Base-by-base conservation (phyloP, 92 coral and sea anemone genomes). In the Porites lobata region DNA sequence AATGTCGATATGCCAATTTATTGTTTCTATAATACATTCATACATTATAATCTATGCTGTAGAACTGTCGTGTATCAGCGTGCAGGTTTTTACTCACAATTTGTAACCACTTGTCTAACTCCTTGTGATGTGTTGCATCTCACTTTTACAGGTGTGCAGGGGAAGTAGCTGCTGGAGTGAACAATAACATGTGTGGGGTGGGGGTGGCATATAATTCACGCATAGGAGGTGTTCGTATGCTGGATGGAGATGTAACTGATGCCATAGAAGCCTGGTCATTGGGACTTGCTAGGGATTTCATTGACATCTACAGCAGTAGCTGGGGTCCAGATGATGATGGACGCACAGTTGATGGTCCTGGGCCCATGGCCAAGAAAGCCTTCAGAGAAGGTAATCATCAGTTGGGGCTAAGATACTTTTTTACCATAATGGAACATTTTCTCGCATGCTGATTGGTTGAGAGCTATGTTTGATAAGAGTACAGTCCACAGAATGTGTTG, bases 321-420 rank as follows among this genome's bases (percentile, higher is more conserved):
- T 98, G 99, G 99, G 99, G 99, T 10, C 99, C 99, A 26, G 99
- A 95, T 85, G 99, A 98, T 67, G 96, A 98, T 84, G 99, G 99
- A 1, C 72, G 92, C 13, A 98, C 98, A 69, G 99, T 98, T 1
- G 99, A 98, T 85, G 99, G 99, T 4, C 99, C 99, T 20, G 99
- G 96, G 0, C 93, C 92, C 9, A 53, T 98, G 90, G 98, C 99
- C 20, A 94, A 90, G 88, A 93, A 86, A 72, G 99, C 98, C 2
- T 93, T 98, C 52, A 92, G 96, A 87, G 97, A 98, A 29, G 99
- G 99, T 98, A 81, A 19, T 18, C 3, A 14, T 21, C 51, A 19
- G 50, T 72, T 62, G 8, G 7, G 21, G 9, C 15, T 1, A 56
- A 56, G 1, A 14, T 56, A 3, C 57, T 50, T 15, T 1, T 71